Evolutionary conservation across 2,113 vertebrate genomes (phyloP).

Genomic region (Mus spicilegus): DNA sequence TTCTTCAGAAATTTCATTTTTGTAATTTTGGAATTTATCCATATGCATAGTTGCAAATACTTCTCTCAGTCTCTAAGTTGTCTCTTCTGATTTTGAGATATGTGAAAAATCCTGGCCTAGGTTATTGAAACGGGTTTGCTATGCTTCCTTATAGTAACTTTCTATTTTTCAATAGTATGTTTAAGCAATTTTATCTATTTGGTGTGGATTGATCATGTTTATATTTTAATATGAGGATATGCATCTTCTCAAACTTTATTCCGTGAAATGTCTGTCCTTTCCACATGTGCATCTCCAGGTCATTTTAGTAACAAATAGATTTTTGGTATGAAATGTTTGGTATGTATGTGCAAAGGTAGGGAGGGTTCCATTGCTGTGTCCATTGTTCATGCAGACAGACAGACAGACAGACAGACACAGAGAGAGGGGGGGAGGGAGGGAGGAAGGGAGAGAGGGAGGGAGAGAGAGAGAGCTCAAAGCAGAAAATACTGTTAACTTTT

Average conservation of each 20-base stretch:
- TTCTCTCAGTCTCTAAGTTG: neutral
- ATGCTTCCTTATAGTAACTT: neutral
- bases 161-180: neutral
- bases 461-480: neutral
- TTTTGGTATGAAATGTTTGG: neutral
- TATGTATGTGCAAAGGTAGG: neutral
- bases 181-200: neutral
- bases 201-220: neutral
- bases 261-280: neutral
- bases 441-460: no score
- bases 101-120: neutral
- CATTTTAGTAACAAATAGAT: fast-evolving
- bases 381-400: neutral
- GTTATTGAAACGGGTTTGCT: neutral
- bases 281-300: neutral
- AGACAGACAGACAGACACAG: neutral
- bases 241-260: neutral
- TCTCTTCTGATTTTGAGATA: neutral
- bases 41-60: neutral
- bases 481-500: neutral
- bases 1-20: neutral
- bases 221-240: neutral
- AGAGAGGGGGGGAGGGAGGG: no score
- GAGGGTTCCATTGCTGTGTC: neutral
- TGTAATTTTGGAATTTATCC: neutral